Evolutionary conservation across 2,888 invertebrate species (phyloP).

Genomic region (Nebria brevicollis): DNA sequence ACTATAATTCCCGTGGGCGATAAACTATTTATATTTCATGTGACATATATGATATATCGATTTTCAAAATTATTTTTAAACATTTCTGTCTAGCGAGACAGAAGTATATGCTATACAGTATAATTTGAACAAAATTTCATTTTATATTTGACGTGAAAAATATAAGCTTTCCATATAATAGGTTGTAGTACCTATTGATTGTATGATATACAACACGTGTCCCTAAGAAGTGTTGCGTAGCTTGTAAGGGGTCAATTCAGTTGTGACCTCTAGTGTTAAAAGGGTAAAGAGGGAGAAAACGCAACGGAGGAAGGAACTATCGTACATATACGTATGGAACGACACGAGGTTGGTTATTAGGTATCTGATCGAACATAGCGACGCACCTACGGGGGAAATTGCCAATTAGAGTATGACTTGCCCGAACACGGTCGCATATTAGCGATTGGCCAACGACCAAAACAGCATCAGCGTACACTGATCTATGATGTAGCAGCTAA

Average conservation of each 20-base stretch:
- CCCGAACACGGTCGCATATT: background rate
- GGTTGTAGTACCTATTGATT: background rate
- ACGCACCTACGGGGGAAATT: slow-evolving; percentile 20
- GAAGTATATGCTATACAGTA: too few species aligned
- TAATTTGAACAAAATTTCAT: too few species aligned
- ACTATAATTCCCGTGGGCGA: background rate
- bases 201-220: background rate
- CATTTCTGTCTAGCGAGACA: background rate
- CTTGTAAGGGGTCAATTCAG: background rate
- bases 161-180: too few species aligned
- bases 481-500: slow-evolving; percentile 14
- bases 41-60: background rate
- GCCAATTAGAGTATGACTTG: slow-evolving; percentile 15
- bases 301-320: background rate
- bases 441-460: background rate
- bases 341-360: background rate
- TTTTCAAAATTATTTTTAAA: background rate
- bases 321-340: background rate
- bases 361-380: background rate
- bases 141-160: too few species aligned
- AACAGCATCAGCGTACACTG: background rate
- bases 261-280: background rate
- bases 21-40: background rate
- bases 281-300: background rate
- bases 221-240: background rate